Evolutionary conservation across 2,113 vertebrate genomes (phyloP), one percentile per base, ranked within the genome.

Genomic region (Melanerpes formicivorus): DNA sequence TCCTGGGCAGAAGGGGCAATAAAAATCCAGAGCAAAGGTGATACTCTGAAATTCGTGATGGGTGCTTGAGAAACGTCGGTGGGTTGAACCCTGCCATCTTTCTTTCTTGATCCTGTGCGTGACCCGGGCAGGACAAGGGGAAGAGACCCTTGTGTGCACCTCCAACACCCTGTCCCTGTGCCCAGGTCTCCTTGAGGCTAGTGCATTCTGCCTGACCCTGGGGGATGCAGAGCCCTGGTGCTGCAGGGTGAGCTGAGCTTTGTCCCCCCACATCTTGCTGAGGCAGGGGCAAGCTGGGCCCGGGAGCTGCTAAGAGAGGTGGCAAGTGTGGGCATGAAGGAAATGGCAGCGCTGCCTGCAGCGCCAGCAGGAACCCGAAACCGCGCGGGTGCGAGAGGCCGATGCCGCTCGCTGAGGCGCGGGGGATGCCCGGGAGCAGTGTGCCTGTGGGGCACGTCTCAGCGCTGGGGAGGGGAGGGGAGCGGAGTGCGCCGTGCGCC

Each of bases 1-100:
- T 46, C 21, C 2, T 0, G 1, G 7, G 34, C 34, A 27, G 50
- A 50, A 88, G 64, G 50, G 52, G 52, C 74, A 11, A 93, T 95
- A 96, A 96, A 96, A 69, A 16, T n/a, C 26, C 19, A 40, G 77
- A 87, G 55, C 93, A 84, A 92, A 94, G 78, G 78, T 89, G 56
- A 67, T 29, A 32, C 48, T 67, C 30, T 72, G 78, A 60, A 67
- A 72, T 69, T 71, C 3, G 4, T 56, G 23, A 27, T 1, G 5
- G 18, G 58, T 0, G 1, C 62, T 30, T 37, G 23, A n/a, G 58
- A 30, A 63, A 58, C 2, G 1, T 3, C 30, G 14, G 71, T 0
- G 3, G 34, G 70, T 26, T 8, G 16, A 78, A 25, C 17, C 11
- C 52, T 29, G 69, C 34, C n/a, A 19, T 16, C 25, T n/a, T 17